Base-by-base conservation (phyloP, 2,888 invertebrate genomes). In the Nomada flava region DNA sequence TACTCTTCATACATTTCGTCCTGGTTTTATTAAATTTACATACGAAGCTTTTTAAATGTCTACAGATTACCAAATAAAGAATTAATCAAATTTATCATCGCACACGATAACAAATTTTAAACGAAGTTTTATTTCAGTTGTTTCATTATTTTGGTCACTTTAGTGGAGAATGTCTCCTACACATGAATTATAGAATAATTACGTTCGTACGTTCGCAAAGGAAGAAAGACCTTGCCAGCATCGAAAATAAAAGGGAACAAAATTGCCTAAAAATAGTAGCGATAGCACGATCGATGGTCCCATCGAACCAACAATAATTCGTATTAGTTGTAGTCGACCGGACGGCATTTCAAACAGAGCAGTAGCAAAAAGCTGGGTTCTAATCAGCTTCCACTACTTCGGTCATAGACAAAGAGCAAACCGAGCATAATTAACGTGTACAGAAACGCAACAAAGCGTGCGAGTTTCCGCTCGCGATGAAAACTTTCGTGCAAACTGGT, bases 331-430 rank as follows among this genome's bases (percentile, higher is more conserved):
- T 26, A 59, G 29, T 18, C 23, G 62, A 29, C 44, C 62, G 77
- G 7, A 13, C 53, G 36, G 1, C n/a, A 23, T 67, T 67, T 71
- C 62, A 47, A 23, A 44, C 47, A 10, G 59, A 26, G 15, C 50
- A 65, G 29, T 26, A 20, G n/a, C 68, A 60, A 83, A 80, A 76
- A 69, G 62, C 74, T 44, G 55, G 26, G 26, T 69, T 57, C 81
- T 83, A 80, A 84, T 83, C 80, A 59, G 59, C 55, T 81, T 83
- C 64, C 64, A 13, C 57, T 68, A 23, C 18, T 73, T 74, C 67
- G 68, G 62, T 42, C 64, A n/a, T 59, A 60, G 23, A 64, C 52
- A 55, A 68, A 69, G 55, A 50, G 42, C 63, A 77, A 80, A 29
- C 71, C 60, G 53, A 42, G 73, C 64, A 59, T 76, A 63, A 77